Conservation (phyloP, 2,888 invertebrate species). For the Dasypolia templi region DNA sequence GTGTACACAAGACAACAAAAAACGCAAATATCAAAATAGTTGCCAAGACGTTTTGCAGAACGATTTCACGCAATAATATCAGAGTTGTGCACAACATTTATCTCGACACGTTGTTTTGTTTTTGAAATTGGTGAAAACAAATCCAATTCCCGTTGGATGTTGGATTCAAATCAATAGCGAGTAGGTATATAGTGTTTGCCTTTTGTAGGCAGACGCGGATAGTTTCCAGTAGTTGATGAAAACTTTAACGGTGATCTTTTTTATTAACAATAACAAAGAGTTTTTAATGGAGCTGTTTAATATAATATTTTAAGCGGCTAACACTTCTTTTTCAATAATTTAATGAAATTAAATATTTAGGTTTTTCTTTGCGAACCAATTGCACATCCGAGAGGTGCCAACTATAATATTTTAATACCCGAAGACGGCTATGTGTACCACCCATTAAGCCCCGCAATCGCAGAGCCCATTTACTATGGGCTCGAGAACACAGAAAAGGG, state of each 20-base stretch:
- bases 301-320: too few species aligned
- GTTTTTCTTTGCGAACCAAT: too few species aligned
- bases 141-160: conserved; percentile 67
- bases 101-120: conserved; percentile 37
- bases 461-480: too few species aligned
- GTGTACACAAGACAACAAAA: too few species aligned
- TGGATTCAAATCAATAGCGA: conserved; percentile 68
- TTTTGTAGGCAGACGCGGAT: conserved; percentile 60
- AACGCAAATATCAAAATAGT: conserved; percentile 4
- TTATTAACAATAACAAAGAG: too few species aligned
- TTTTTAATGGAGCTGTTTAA: conserved; percentile 22
- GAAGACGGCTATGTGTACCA: too few species aligned
- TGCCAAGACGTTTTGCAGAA: conserved; percentile 12
- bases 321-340: too few species aligned
- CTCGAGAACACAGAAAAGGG: too few species aligned
- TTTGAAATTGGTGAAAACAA: conserved; percentile 61
- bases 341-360: too few species aligned
- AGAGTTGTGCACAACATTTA: conserved; percentile 26
- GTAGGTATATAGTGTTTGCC: conserved; percentile 66
- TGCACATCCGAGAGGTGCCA: too few species aligned
- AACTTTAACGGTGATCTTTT: conserved; percentile 35
- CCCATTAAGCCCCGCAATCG: too few species aligned
- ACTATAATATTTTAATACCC: too few species aligned
- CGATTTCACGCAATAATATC: conserved; percentile 30
- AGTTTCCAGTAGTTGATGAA: conserved; percentile 53